These are phyloP conservation scores for Dicaeum eximium DNA, from an alignment of 2,113 vertebrate species.

Conservation along the genomic window DNA sequence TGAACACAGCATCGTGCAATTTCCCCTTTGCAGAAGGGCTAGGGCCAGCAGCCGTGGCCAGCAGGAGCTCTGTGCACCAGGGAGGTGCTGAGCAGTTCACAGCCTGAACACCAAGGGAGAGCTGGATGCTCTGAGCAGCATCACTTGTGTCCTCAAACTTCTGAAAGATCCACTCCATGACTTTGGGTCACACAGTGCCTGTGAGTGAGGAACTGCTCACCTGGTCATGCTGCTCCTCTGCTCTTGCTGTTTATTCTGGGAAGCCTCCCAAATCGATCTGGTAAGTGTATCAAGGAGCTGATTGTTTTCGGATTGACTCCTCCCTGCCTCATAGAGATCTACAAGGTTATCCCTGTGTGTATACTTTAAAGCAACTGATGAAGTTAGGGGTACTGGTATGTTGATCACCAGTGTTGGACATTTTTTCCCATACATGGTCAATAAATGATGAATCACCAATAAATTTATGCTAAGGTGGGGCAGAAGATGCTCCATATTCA, in stretches of 20 bases:
- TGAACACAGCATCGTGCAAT: neutral
- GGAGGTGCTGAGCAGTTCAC: neutral
- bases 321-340: neutral
- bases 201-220: neutral
- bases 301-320: neutral
- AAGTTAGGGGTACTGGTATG: neutral
- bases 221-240: neutral
- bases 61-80: neutral
- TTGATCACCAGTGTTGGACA: neutral
- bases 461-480: neutral
- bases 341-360: rapidly evolving
- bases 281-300: neutral
- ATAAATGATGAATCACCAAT: neutral
- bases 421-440: neutral
- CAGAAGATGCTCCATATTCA: neutral
- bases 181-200: neutral
- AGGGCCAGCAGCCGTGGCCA: rapidly evolving
- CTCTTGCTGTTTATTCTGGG: neutral
- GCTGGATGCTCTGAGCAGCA: neutral
- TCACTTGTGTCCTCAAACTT: neutral
- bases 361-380: neutral
- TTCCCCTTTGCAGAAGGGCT: neutral
- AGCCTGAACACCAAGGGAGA: neutral
- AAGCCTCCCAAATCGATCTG: neutral
- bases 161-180: neutral